Percentiles rank a stretch among this genome's conserved stretches.
These are phyloP conservation scores for Teleopsis dalmanni DNA, from an alignment of 1,140 invertebrate genomes.

Conservation along the genomic window DNA sequence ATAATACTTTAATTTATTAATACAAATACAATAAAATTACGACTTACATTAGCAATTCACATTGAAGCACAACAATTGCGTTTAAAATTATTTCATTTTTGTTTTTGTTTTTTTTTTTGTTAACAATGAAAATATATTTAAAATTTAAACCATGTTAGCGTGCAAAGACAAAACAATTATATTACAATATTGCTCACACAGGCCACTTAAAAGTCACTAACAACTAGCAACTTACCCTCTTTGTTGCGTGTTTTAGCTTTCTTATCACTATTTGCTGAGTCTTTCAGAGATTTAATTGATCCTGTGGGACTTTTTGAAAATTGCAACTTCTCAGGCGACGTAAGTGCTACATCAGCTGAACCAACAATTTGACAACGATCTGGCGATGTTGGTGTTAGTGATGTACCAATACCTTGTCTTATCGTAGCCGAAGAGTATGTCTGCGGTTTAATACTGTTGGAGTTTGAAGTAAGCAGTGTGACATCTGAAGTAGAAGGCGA, in stretches of 20 bases:
- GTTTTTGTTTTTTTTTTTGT: constrained; percentile 3
- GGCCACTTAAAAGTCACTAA: background rate
- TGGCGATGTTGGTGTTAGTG: constrained; percentile 34
- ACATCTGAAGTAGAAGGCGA: constrained; percentile 13
- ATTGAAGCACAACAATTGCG: background rate
- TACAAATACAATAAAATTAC: background rate
- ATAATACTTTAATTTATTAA: background rate
- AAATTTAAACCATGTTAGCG: constrained; percentile 8
- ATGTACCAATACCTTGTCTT: constrained; percentile 39
- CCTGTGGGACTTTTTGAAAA: constrained; percentile 39
- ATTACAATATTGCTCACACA: background rate
- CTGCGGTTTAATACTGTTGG: constrained; percentile 22
- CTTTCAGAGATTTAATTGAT: constrained; percentile 40
- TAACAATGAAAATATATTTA: background rate
- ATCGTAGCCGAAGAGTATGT: constrained; percentile 36
- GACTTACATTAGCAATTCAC: background rate
- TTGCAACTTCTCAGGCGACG: constrained; percentile 38
- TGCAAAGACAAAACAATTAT: constrained; percentile 3
- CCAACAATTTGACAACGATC: constrained; percentile 39
- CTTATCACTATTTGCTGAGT: constrained; percentile 35
- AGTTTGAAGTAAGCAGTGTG: constrained; percentile 17
- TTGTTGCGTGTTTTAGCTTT: constrained; percentile 41
- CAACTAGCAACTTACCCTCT: constrained; percentile 32
- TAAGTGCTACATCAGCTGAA: constrained; percentile 22
- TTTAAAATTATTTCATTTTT: constrained; percentile 3